Evolutionary conservation across 2,888 invertebrate genomes (phyloP).

Genomic region (Nephrocerus scutellatus): DNA sequence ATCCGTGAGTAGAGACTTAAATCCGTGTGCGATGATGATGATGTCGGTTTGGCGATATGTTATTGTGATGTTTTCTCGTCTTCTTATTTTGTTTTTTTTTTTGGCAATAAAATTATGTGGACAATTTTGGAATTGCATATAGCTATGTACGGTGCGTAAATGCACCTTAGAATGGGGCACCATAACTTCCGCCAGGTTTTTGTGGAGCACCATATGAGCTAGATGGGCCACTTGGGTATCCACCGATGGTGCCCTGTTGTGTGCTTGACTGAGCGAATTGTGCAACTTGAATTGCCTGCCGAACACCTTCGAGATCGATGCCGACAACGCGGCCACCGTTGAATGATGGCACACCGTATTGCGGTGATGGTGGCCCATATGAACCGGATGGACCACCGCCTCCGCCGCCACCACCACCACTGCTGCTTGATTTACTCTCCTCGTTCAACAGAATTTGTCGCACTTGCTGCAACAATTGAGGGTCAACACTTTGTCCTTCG

Average conservation of each 20-base stretch:
- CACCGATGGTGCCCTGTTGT: constrained; percentile 48
- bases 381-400: constrained; percentile 48
- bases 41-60: no score
- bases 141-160: no score
- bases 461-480: constrained; percentile 72
- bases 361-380: constrained; percentile 55
- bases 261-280: constrained; percentile 67
- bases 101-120: no score
- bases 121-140: no score
- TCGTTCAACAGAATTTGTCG: constrained; percentile 78
- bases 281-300: constrained; percentile 81
- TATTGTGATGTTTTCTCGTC: no score
- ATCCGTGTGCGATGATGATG: no score
- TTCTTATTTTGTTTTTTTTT: no score
- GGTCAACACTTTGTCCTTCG: constrained; percentile 77
- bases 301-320: constrained; percentile 76
- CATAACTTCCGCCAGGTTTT: constrained; percentile 63
- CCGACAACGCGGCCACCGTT: constrained; percentile 61
- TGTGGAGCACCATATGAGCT: constrained; percentile 55
- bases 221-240: constrained; percentile 52
- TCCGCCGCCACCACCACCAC: constrained; percentile 50
- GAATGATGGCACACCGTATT: constrained; percentile 62
- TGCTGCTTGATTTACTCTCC: constrained; percentile 59
- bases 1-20: no score
- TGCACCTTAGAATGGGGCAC: constrained; percentile 49